Percentiles rank a stretch among this genome's conserved stretches.
Evolutionary conservation across 2,888 invertebrate species (phyloP).

Genomic region (Callyntrura sp.): DNA sequence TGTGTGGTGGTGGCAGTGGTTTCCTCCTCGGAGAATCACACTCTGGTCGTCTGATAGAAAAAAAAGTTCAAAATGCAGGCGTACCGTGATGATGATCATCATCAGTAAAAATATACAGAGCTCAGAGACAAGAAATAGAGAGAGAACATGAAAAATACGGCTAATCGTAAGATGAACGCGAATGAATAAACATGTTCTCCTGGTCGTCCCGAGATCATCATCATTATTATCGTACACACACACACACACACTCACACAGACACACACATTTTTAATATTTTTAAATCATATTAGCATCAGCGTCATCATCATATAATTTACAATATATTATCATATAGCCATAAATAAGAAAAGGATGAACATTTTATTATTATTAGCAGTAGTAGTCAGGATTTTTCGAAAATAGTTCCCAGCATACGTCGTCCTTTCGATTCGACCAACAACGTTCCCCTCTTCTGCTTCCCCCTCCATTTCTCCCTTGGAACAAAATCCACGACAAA

Average conservation of each 20-base stretch:
- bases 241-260: background rate
- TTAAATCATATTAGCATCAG: background rate
- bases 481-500: too few relatives aligned
- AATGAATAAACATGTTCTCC: slow-evolving; percentile 23
- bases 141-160: background rate
- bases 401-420: slow-evolving; percentile 11
- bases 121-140: background rate
- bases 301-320: slow-evolving; percentile 11
- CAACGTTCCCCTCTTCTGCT: slow-evolving; percentile 1
- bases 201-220: slow-evolving; percentile 33
- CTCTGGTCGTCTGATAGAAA: too few relatives aligned
- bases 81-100: too few relatives aligned
- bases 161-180: background rate
- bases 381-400: background rate
- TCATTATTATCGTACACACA: background rate
- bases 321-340: slow-evolving; percentile 1
- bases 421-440: background rate
- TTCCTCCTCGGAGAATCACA: too few relatives aligned
- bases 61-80: too few relatives aligned
- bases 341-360: slow-evolving; percentile 33
- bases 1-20: background rate
- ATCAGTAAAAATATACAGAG: background rate
- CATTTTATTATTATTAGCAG: background rate
- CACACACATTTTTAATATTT: background rate
- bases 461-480: too few relatives aligned